Evolutionary conservation across 2,888 invertebrate species (phyloP).

Genomic region (Dendrolimus pini): DNA sequence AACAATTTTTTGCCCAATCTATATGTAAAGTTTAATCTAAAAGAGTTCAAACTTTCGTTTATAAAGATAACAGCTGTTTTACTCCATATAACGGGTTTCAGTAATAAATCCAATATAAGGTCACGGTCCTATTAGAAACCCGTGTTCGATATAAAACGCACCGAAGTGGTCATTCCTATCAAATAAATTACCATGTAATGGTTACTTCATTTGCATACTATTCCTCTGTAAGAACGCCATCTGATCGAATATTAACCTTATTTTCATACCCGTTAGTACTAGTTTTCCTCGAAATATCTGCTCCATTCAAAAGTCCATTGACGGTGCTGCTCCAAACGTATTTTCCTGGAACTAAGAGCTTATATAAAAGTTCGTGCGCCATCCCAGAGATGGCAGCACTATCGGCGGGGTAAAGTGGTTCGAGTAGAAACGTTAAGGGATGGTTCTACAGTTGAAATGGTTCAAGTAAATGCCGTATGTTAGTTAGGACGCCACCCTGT

Average conservation of each 20-base stretch:
- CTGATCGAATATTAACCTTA: constrained; percentile 40
- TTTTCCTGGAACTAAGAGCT: constrained; percentile 49
- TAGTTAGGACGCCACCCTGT: constrained; percentile 25
- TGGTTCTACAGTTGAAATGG: constrained; percentile 30
- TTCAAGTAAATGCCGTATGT: constrained; percentile 27
- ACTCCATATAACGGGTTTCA: constrained; percentile 53
- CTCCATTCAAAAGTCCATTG: constrained; percentile 65
- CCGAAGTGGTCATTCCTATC: constrained; percentile 76
- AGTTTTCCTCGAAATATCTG: constrained; percentile 21
- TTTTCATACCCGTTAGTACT: constrained; percentile 20
- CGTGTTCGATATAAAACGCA: constrained; percentile 60
- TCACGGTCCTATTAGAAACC: constrained; percentile 73
- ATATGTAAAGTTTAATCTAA: background rate
- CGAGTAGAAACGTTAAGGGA: constrained; percentile 16
- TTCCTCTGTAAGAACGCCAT: constrained; percentile 34
- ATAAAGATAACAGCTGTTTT: constrained; percentile 42
- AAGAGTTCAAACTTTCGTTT: background rate
- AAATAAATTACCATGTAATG: constrained; percentile 77
- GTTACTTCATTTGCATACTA: constrained; percentile 74
- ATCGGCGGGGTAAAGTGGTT: background rate
- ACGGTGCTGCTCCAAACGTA: constrained; percentile 42
- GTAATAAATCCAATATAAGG: constrained; percentile 76
- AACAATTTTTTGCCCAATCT: background rate
- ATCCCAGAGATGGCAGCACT: constrained; percentile 39
- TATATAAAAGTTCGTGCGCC: constrained; percentile 50